Evolutionary conservation across 1,140 invertebrate genomes (phyloP).

Genomic region (Zaprionus taronus): DNA sequence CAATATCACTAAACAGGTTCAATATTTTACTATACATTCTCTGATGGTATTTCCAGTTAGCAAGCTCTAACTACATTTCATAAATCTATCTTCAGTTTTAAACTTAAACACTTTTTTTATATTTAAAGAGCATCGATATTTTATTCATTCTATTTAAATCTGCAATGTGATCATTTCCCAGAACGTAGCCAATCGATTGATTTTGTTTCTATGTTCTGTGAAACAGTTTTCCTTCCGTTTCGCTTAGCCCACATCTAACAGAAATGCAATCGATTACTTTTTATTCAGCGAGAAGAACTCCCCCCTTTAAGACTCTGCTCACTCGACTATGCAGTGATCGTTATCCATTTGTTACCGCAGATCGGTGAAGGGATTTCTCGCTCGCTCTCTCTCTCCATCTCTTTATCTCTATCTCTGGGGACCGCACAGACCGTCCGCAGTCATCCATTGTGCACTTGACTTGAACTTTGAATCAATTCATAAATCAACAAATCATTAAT

Average conservation of each 20-base stretch:
- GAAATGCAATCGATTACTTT: not conserved
- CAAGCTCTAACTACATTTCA: not conserved
- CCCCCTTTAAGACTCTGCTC: not conserved
- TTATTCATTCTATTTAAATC: not conserved
- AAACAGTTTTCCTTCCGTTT: not conserved
- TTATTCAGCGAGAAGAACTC: not conserved
- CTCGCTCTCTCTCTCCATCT: not conserved
- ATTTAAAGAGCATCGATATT: no score
- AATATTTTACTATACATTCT: not conserved
- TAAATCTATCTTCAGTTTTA: no score
- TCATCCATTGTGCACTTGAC: slow-evolving; percentile 77
- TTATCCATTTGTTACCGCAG: slow-evolving; percentile 15
- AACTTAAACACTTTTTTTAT: no score
- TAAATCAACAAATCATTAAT: slow-evolving; percentile 84
- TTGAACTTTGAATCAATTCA: slow-evolving; percentile 78
- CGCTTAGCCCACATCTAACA: not conserved
- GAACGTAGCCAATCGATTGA: not conserved
- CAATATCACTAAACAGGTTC: not conserved
- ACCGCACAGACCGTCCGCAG: slow-evolving; percentile 60
- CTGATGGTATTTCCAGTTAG: not conserved
- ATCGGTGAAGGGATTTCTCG: slow-evolving; percentile 30
- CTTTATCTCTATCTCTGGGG: slow-evolving; percentile 22
- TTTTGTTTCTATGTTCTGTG: not conserved
- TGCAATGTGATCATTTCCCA: not conserved
- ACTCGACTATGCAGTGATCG: slow-evolving; percentile 6